A percentile compares a stretch with the other conserved stretches of the same genome.
phyloP scores from a whole-genome alignment of 2,113 vertebrate genomes.

The Diadophis punctatus region DNA sequence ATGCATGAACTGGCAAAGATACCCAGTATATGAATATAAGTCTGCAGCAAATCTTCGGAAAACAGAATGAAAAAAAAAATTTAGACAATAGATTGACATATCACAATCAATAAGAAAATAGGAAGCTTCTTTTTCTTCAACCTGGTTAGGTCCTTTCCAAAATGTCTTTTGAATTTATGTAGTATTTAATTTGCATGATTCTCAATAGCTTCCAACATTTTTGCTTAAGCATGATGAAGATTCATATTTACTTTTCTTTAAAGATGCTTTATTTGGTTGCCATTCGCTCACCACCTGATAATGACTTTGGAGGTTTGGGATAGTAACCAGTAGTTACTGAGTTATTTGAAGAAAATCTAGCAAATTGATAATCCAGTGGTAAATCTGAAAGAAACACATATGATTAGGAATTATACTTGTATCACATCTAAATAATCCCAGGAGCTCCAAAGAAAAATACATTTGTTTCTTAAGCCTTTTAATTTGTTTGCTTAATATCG shows the following conservation, averaged over 20 bases:
- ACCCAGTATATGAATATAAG: background rate
- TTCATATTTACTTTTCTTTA: conserved; percentile 25
- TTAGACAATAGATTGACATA: conserved; percentile 17
- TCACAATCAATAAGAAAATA: background rate
- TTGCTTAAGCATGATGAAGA: conserved; percentile 39
- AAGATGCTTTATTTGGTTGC: conserved; percentile 45
- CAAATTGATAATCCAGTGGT: conserved; percentile 91
- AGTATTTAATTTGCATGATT: conserved; percentile 53
- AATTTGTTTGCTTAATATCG: conserved; percentile 33
- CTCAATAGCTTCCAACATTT: conserved; percentile 44
- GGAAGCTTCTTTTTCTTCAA: conserved; percentile 14
- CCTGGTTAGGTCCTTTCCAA: conserved; percentile 37
- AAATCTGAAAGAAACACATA: conserved; percentile 76
- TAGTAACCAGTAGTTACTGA: conserved; percentile 86
- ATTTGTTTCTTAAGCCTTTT: conserved; percentile 44
- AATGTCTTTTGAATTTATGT: conserved; percentile 52
- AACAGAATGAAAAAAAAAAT: conserved; percentile 12
- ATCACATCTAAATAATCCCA: conserved; percentile 36
- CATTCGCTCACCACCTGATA: conserved; percentile 70
- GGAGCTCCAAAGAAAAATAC: conserved; percentile 26
- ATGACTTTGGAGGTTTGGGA: conserved; percentile 81
- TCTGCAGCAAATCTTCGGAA: background rate
- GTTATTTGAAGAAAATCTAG: conserved; percentile 82
- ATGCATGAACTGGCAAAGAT: background rate
- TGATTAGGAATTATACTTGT: conserved; percentile 51